A percentile compares a stretch with the other conserved stretches of the same genome.
Evolutionary conservation across 2,888 invertebrate species (phyloP).

Genomic region (Coremacera marginata): DNA sequence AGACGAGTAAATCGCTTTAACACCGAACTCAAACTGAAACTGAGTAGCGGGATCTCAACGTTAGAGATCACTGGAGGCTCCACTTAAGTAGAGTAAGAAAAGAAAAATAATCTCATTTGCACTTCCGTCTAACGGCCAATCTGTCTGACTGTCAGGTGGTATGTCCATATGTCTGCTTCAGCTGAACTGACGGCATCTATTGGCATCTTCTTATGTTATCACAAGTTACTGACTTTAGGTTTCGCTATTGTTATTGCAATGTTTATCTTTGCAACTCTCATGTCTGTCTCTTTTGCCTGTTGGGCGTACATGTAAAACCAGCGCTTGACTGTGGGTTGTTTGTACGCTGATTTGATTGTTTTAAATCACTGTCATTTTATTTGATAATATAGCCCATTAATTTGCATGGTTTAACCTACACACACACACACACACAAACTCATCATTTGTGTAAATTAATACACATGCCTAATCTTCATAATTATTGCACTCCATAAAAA

Average conservation of each 20-base stretch:
- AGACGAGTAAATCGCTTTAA: slow-evolving; percentile 26
- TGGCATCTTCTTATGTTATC: neutral
- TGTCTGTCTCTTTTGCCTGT: neutral
- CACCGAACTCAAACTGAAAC: slow-evolving; percentile 29
- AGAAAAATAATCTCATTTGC: slow-evolving; percentile 11
- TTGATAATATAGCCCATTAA: neutral
- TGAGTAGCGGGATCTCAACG: neutral
- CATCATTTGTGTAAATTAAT: neutral
- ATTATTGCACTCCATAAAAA: neutral
- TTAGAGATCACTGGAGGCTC: slow-evolving; percentile 2
- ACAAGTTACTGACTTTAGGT: neutral
- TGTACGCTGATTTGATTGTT: slow-evolving; percentile 11
- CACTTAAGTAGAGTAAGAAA: slow-evolving; percentile 24
- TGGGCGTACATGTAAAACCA: neutral
- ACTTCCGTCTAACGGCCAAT: neutral
- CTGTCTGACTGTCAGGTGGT: neutral
- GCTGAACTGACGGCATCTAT: neutral
- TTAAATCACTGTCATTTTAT: slow-evolving; percentile 18
- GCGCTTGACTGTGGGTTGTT: too few species aligned
- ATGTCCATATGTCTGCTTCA: neutral
- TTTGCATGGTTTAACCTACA: neutral
- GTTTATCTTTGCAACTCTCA: neutral
- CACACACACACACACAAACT: neutral
- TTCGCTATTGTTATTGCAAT: neutral
- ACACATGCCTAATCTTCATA: neutral